A percentile compares a stretch with the other conserved stretches of the same genome.
Evolutionary conservation across 2,113 vertebrate species (phyloP).

Genomic region (Falcunculus frontatus): DNA sequence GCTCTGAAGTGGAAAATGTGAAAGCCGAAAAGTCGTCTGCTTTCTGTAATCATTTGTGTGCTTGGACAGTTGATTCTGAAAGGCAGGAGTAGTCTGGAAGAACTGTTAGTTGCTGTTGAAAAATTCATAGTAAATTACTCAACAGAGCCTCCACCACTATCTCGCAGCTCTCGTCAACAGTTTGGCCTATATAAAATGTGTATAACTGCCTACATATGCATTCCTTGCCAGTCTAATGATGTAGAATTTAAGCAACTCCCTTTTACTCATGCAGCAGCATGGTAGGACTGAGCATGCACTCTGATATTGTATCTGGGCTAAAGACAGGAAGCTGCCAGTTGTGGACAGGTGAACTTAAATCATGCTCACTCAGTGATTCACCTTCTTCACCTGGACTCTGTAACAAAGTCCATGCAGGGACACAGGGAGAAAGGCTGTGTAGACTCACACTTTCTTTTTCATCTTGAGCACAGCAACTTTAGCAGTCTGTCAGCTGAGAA

Average conservation of each 20-base stretch:
- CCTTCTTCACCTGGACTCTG: not conserved
- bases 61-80: not conserved
- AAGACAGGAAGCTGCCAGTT: not conserved
- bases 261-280: not conserved
- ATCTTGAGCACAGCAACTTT: not conserved
- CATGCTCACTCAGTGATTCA: not conserved
- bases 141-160: not conserved
- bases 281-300: not conserved
- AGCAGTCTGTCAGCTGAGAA: not conserved
- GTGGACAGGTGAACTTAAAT: not conserved
- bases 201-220: not conserved
- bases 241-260: not conserved
- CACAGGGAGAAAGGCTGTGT: not conserved
- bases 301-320: not conserved
- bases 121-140: not conserved
- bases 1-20: not conserved
- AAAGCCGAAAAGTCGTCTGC: not conserved
- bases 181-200: not conserved
- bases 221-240: not conserved
- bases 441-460: not conserved
- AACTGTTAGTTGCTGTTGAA: not conserved
- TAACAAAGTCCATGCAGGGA: not conserved
- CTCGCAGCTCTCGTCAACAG: not conserved
- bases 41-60: not conserved
- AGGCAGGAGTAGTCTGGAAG: not conserved